These are phyloP conservation scores for Seladonia tumulorum DNA, from an alignment of 2,888 invertebrate genomes.

Conservation along the genomic window DNA sequence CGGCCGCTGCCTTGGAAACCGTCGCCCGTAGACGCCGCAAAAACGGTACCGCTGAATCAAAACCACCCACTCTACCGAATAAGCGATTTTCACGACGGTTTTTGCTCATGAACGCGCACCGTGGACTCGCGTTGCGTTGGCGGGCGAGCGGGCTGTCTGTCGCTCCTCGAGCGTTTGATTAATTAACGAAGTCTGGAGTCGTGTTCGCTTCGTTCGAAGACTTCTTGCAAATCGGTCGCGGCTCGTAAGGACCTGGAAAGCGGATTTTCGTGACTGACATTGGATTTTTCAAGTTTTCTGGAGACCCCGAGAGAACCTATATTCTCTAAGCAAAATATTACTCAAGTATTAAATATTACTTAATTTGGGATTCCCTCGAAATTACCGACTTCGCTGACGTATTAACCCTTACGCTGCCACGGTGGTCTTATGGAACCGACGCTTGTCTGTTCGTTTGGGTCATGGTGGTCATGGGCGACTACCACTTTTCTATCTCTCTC, in stretches of 20 bases:
- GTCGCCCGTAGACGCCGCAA: constrained; percentile 11
- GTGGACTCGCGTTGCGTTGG: background rate
- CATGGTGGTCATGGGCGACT: no score
- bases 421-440: no score
- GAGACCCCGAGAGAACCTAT: background rate
- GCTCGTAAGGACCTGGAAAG: background rate
- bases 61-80: constrained; percentile 31
- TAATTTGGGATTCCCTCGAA: no score
- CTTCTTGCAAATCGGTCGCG: background rate
- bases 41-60: constrained; percentile 50
- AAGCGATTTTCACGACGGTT: background rate
- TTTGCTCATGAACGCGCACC: background rate
- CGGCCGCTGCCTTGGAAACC: constrained; percentile 47
- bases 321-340: no score
- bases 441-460: no score
- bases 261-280: background rate
- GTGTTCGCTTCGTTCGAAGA: background rate
- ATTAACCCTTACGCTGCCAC: no score
- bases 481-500: no score
- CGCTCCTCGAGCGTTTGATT: background rate
- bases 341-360: no score
- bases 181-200: background rate
- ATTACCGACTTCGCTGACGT: no score
- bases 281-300: background rate
- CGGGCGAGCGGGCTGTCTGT: background rate